A percentile compares a stretch with the other conserved stretches of the same genome.
Conservation (phyloP, 2,113 vertebrate species). For the Prietella phreatophila region DNA sequence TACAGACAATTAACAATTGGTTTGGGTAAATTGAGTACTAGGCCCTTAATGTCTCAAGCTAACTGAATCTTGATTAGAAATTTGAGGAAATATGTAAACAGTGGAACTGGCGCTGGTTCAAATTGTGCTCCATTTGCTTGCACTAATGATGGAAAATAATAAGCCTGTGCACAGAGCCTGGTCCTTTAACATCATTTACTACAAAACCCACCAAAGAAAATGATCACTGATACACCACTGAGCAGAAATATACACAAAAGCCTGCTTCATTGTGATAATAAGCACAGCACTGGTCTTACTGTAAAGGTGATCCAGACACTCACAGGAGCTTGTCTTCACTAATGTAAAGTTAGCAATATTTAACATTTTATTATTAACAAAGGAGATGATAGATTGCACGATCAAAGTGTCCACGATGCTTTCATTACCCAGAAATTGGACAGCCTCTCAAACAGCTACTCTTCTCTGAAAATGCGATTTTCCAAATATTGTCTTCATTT, state of each 20-base stretch:
- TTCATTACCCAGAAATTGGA: slow-evolving; percentile 24
- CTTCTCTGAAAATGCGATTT: slow-evolving; percentile 51
- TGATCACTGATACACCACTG: slow-evolving; percentile 3
- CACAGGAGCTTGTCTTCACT: background rate
- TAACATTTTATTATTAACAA: slow-evolving; percentile 29
- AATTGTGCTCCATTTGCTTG: slow-evolving; percentile 72
- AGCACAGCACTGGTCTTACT: background rate
- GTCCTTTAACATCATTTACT: slow-evolving; percentile 50
- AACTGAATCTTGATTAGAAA: slow-evolving; percentile 77
- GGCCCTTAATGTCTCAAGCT: slow-evolving; percentile 75
- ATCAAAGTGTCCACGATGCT: slow-evolving; percentile 29
- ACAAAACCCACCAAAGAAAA: slow-evolving; percentile 36
- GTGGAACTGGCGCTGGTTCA: slow-evolving; percentile 64
- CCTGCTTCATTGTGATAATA: background rate
- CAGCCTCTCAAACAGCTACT: slow-evolving; percentile 19
- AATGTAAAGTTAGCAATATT: background rate
- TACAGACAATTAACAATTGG: slow-evolving; percentile 78
- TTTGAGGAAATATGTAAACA: slow-evolving; percentile 70
- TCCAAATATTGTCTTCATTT: slow-evolving; percentile 79
- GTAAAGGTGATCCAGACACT: slow-evolving; percentile 10
- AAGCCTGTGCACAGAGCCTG: slow-evolving; percentile 50
- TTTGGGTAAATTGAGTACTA: slow-evolving; percentile 73
- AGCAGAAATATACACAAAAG: background rate
- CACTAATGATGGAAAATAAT: slow-evolving; percentile 59
- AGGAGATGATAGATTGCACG: slow-evolving; percentile 38